These are phyloP conservation scores for Metopia argyrocephala DNA, from an alignment of 2,888 invertebrate species.

Conservation along the genomic window DNA sequence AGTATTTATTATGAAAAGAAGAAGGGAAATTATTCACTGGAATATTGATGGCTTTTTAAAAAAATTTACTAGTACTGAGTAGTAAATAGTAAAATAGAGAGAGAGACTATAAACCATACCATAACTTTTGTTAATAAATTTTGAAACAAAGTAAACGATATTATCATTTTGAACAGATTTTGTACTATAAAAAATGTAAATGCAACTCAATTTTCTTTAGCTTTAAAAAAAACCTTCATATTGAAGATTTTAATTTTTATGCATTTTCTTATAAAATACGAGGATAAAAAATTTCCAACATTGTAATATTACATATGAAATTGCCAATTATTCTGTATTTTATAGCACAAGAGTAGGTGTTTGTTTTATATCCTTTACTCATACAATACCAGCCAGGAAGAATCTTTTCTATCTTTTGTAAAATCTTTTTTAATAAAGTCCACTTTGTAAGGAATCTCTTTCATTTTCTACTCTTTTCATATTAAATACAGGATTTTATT, in stretches of 20 bases:
- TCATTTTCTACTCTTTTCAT: background rate
- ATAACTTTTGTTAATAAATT: background rate
- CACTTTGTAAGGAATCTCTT: constrained; percentile 17
- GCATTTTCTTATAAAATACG: too few relatives aligned
- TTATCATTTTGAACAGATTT: too few relatives aligned
- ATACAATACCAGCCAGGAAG: background rate
- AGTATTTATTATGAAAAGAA: constrained; percentile 10
- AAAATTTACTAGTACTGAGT: constrained; percentile 9
- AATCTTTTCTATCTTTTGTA: background rate
- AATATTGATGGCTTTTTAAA: constrained; percentile 20
- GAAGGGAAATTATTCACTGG: background rate
- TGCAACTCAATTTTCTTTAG: too few relatives aligned
- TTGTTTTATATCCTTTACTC: constrained; percentile 3
- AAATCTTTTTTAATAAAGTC: constrained; percentile 30
- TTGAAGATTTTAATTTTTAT: too few relatives aligned
- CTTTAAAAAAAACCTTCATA: too few relatives aligned
- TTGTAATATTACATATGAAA: background rate
- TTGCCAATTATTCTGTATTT: background rate
- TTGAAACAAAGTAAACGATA: background rate
- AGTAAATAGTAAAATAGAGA: background rate
- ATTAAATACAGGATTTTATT: constrained; percentile 44
- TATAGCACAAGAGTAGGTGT: background rate
- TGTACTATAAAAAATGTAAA: too few relatives aligned
- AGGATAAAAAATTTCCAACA: too few relatives aligned
- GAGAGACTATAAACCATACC: background rate